These are phyloP conservation scores for Umimayanthus chanpuru DNA, from an alignment of 92 coral and sea anemone genomes.

Conservation along the genomic window DNA sequence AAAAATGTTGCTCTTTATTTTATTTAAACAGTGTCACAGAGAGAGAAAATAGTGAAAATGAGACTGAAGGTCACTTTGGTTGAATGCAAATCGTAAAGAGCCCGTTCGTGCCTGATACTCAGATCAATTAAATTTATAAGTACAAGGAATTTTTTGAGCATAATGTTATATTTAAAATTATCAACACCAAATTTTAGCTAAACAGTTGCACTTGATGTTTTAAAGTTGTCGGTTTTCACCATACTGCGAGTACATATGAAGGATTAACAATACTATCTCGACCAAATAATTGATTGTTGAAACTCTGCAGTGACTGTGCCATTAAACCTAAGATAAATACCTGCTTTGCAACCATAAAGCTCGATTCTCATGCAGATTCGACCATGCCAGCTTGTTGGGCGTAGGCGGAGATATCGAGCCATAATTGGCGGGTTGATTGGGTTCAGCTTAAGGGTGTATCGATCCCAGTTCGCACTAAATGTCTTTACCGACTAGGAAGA, in stretches of 20 bases:
- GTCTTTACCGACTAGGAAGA: neutral
- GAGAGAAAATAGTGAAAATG: too few relatives aligned
- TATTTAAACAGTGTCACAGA: too few relatives aligned
- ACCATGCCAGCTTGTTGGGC: slow-evolving; percentile 35
- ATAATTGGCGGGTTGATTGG: slow-evolving; percentile 40
- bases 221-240: too few relatives aligned
- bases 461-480: slow-evolving; percentile 38
- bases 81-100: too few relatives aligned
- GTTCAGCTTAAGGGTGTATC: slow-evolving; percentile 38
- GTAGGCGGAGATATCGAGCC: slow-evolving; percentile 38
- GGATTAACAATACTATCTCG: neutral
- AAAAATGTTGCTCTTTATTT: too few relatives aligned
- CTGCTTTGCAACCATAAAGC: slow-evolving; percentile 46
- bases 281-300: neutral
- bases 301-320: neutral
- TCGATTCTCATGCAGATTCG: slow-evolving; percentile 41
- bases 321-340: neutral
- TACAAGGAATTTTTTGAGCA: too few relatives aligned
- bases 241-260: neutral
- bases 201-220: too few relatives aligned
- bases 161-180: too few relatives aligned
- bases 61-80: too few relatives aligned
- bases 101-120: too few relatives aligned
- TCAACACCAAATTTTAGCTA: neutral
- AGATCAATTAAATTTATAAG: too few relatives aligned